Conservation (phyloP, 2,797 vertebrate genomes). For the Hoplostethus mediterraneus region DNA sequence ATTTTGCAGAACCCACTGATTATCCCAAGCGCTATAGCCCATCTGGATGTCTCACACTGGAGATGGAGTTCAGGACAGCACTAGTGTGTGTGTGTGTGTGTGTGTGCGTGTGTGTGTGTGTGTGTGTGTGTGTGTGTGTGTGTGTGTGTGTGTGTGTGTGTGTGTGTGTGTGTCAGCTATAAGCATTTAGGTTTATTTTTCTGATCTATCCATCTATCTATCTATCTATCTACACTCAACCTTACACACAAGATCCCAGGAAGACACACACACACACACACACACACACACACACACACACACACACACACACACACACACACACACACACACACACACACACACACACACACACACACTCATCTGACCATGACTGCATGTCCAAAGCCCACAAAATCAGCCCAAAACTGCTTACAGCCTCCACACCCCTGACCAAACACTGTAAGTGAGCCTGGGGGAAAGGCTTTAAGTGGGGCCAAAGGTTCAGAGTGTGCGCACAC, state of each 20-base stretch:
- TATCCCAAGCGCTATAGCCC: slow-evolving; percentile 24
- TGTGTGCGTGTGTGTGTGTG: not conserved
- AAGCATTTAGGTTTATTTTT: not conserved
- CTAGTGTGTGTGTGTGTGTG: not conserved
- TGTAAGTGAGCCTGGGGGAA: slow-evolving; percentile 31
- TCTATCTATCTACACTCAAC: slow-evolving; percentile 28
- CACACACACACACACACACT: slow-evolving; percentile 17
- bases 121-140: not conserved
- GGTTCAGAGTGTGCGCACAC: not conserved
- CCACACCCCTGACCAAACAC: slow-evolving; percentile 49
- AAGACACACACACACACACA: slow-evolving; percentile 41
- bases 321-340: slow-evolving; percentile 54
- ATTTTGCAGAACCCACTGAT: slow-evolving; percentile 60
- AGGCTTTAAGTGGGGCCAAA: slow-evolving; percentile 18
- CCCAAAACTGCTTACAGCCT: slow-evolving; percentile 31
- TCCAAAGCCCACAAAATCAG: slow-evolving; percentile 37
- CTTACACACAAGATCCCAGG: slow-evolving; percentile 52
- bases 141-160: not conserved
- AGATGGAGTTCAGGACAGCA: slow-evolving; percentile 6
- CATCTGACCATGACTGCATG: not conserved
- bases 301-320: slow-evolving; percentile 27
- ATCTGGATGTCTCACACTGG: slow-evolving; percentile 28
- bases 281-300: slow-evolving; percentile 1
- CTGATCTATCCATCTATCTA: not conserved
- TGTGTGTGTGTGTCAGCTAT: not conserved